Evolutionary conservation across 2,797 vertebrate species (phyloP).

Genomic region (Hirundo rustica): DNA sequence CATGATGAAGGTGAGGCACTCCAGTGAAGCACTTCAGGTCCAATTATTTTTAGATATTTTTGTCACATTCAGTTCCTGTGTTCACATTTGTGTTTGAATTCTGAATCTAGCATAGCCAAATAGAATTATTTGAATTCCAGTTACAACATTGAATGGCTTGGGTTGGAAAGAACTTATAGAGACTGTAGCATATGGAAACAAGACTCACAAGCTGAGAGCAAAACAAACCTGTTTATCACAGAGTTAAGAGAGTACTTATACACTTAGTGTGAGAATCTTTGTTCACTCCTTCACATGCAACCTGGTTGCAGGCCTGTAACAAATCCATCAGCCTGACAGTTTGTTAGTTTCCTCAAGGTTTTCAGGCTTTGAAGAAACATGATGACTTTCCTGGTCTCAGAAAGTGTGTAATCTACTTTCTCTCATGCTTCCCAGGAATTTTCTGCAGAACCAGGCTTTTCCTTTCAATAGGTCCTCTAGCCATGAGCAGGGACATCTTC

Average conservation of each 20-base stretch:
- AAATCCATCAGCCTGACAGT: not conserved
- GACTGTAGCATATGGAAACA: rapidly evolving
- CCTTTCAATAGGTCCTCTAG: not conserved
- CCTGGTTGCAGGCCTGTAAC: too few species aligned
- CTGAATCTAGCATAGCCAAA: too few species aligned
- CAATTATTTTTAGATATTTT: not conserved
- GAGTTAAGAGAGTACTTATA: too few species aligned
- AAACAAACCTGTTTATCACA: not conserved
- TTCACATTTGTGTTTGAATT: not conserved
- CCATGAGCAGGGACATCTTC: not conserved
- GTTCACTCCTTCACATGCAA: not conserved
- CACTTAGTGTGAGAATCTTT: not conserved
- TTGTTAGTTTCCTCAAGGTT: not conserved
- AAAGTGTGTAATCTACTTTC: not conserved
- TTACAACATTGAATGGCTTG: not conserved
- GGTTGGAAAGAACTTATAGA: not conserved
- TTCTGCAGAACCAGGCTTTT: not conserved
- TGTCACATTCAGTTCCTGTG: not conserved
- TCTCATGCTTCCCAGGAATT: not conserved
- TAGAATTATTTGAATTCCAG: not conserved
- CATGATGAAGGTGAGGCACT: not conserved
- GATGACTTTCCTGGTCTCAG: not conserved
- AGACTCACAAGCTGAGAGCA: not conserved
- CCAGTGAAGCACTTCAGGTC: not conserved
- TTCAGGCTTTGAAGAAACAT: not conserved